Evolutionary conservation across 1,140 invertebrate species (phyloP).

Genomic region (Bradysia coprophila): DNA sequence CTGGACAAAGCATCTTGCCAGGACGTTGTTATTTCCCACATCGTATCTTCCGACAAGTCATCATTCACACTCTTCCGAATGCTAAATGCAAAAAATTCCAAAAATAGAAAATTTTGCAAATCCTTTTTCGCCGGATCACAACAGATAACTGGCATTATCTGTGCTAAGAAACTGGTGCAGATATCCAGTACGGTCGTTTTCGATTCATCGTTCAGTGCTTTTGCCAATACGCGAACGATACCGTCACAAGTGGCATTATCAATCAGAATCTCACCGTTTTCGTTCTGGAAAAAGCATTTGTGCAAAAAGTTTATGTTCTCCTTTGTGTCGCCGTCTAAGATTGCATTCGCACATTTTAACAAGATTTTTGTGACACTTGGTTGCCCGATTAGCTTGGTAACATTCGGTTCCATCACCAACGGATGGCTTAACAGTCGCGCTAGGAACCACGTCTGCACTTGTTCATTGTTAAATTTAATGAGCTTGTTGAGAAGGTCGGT

Average conservation of each 20-base stretch:
- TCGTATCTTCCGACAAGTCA: constrained; percentile 16
- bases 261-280: constrained; percentile 24
- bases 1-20: constrained; percentile 30
- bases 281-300: constrained; percentile 24
- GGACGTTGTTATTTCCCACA: constrained; percentile 30
- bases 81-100: constrained; percentile 25
- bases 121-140: constrained; percentile 14
- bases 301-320: constrained; percentile 23
- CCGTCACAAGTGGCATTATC: constrained; percentile 25
- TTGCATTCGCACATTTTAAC: constrained; percentile 19
- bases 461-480: constrained; percentile 9
- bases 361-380: constrained; percentile 13
- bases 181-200: constrained; percentile 21
- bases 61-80: constrained; percentile 13
- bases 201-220: constrained; percentile 13
- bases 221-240: constrained; percentile 25
- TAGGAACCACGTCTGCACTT: constrained; percentile 21
- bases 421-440: constrained; percentile 26
- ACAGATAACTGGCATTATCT: constrained; percentile 26
- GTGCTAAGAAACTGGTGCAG: constrained; percentile 27
- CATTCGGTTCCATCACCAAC: background rate
- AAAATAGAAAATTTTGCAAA: constrained; percentile 21
- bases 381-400: background rate
- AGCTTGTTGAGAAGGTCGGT: constrained; percentile 29
- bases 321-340: constrained; percentile 21